Conservation (phyloP, 2,797 vertebrate genomes). For the Argya squamiceps region DNA sequence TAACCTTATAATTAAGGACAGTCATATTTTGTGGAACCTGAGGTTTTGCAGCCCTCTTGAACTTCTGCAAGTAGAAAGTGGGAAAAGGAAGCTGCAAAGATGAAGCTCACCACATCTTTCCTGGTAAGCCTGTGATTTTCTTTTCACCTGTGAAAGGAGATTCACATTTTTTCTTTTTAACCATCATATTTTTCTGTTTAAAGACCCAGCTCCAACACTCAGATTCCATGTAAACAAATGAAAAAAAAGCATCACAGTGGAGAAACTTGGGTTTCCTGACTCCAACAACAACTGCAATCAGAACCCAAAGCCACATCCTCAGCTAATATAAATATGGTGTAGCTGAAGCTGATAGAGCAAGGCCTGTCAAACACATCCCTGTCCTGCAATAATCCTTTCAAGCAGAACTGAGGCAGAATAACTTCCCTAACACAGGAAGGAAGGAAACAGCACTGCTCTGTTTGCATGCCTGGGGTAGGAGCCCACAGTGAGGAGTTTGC, state of each 20-base stretch:
- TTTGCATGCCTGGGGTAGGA: not conserved
- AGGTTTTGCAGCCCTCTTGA: constrained; percentile 31
- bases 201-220: not conserved
- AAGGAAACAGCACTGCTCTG: not conserved
- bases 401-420: not conserved
- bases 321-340: not conserved
- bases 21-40: not conserved
- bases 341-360: not conserved
- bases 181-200: not conserved
- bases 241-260: not conserved
- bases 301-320: constrained; percentile 29
- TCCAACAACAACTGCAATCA: constrained; percentile 5
- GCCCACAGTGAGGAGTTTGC: not conserved
- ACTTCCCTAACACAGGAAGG: not conserved
- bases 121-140: not conserved
- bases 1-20: not conserved
- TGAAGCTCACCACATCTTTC: not conserved
- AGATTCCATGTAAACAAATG: not conserved
- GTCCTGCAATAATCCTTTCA: not conserved
- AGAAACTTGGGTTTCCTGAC: not conserved
- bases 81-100: not conserved
- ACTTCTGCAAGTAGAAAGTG: not conserved
- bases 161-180: not conserved
- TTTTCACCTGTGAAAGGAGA: not conserved
- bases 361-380: not conserved